Evolutionary conservation across 2,888 invertebrate genomes (phyloP), one percentile per base, ranked within the genome.

Genomic region (Graphium colonna): DNA sequence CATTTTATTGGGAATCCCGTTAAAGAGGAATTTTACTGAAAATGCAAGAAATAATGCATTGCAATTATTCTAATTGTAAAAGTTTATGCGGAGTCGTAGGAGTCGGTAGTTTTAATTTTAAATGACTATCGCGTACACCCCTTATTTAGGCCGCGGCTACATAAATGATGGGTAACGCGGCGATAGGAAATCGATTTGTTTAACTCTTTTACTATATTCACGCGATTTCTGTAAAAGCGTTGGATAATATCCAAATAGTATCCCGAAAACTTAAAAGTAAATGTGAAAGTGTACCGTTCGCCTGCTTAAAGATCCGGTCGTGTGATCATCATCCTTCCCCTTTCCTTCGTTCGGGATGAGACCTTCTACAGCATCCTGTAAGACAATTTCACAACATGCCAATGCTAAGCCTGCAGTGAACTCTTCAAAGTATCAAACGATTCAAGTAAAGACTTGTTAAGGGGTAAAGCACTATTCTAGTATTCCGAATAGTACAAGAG

Each of bases 361-460:
- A 69, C 76, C 73, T 69, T 82, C 81, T 69, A 79, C 78, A 53
- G 78, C 77, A 64, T 80, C 85, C 87, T 86, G 87, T 62, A 86
- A 87, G 68, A 77, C 62, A 82, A 82, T 78, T 69, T 63, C 69
- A 75, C 62, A 72, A 80, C 76, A 82, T 83, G 79, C 83, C 80
- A 82, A 75, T 36, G 33, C 47, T 13, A 51, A 43, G 77, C 77
- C 71, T 64, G 71, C 73, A 67, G 58, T 60, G 56, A 60, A n/a
- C n/a, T n/a, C n/a, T n/a, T n/a, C n/a, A n/a, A n/a, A n/a, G n/a
- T n/a, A n/a, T n/a, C n/a, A n/a, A n/a, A n/a, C n/a, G n/a, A n/a
- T n/a, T n/a, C n/a, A n/a, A n/a, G n/a, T n/a, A n/a, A n/a, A n/a
- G n/a, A n/a, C n/a, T n/a, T n/a, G n/a, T n/a, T n/a, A n/a, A 28